Base-by-base conservation (phyloP, 2,113 vertebrate species). In the Cyanocitta stelleri region DNA sequence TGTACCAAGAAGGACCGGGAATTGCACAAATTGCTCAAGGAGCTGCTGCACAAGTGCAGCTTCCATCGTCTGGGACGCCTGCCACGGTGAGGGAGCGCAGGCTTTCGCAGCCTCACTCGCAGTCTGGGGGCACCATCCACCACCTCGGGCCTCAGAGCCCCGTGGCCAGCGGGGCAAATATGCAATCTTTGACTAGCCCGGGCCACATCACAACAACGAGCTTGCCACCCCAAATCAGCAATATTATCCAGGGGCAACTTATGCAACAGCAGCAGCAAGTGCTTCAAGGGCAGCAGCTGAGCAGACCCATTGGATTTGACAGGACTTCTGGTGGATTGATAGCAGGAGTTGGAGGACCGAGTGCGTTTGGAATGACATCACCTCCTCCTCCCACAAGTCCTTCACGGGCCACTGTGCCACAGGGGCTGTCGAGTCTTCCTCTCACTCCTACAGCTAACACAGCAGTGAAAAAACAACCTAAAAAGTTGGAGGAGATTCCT, bases 401-500 rank as follows among this genome's bases (percentile, higher is more conserved):
- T 46, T 99, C 99, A 10, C 98, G 98, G 89, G 98, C 97, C 22
- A 95, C 97, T 59, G 96, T 98, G 46, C 75, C 98, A 13, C 98
- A 99, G 39, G 98, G 98, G 23, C 97, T 99, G 33, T 87, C 98
- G 3, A 98, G 97, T 97, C 98, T 98, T 72, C 98, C 98, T 18
- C 98, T 99, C n/a, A 82, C 98, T 8, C 92, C 98, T 61, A 94
- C 97, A 29, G 94, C 98, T 74, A 98, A 95, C 27, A 75, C 96
- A 1, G 96, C 97, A 3, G 48, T 99, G 83, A 99, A 98, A 92
- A 99, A 99, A 74, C 98, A 98, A 21, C 94, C 97, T 85, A 99
- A 98, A 95, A 99, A 99, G 83, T 85, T 99, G 76, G 99, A 99
- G 89, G 99, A 99, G 97, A 99, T 99, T 69, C 98, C 99, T 19